Evolutionary conservation across 1,140 invertebrate species (phyloP).

Genomic region (Magallana gigas): DNA sequence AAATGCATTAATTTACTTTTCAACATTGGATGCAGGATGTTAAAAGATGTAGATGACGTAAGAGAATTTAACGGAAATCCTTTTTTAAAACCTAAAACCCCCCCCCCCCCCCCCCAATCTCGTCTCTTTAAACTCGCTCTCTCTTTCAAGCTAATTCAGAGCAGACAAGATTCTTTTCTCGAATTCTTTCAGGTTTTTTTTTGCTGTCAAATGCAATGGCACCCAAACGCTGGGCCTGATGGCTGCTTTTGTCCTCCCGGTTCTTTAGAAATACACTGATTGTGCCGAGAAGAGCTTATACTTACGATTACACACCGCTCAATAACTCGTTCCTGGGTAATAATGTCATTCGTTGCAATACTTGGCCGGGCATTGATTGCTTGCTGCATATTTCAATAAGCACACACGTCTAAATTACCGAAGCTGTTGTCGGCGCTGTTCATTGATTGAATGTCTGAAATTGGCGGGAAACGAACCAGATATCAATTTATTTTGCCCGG

Average conservation of each 20-base stretch:
- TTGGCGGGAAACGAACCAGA: slow-evolving; percentile 36
- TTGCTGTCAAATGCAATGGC: neutral
- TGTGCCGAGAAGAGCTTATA: slow-evolving; percentile 22
- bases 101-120: too few relatives aligned
- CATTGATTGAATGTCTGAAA: slow-evolving; percentile 38
- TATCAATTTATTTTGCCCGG: slow-evolving; percentile 33
- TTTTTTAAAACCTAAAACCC: too few relatives aligned
- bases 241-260: neutral
- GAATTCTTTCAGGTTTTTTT: too few relatives aligned
- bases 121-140: too few relatives aligned
- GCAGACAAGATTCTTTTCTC: too few relatives aligned
- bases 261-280: slow-evolving; percentile 32
- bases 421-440: slow-evolving; percentile 25
- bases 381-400: slow-evolving; percentile 33
- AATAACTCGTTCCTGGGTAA: slow-evolving; percentile 35
- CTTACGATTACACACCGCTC: slow-evolving; percentile 18
- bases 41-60: too few relatives aligned
- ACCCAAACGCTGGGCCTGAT: neutral
- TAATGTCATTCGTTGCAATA: slow-evolving; percentile 31
- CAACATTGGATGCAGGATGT: too few relatives aligned
- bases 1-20: too few relatives aligned
- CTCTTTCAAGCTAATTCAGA: too few relatives aligned
- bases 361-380: slow-evolving; percentile 24
- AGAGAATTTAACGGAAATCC: too few relatives aligned
- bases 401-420: slow-evolving; percentile 29